phyloP scores from a whole-genome alignment of 2,797 vertebrate genomes.

The Diglossa cyanea region DNA sequence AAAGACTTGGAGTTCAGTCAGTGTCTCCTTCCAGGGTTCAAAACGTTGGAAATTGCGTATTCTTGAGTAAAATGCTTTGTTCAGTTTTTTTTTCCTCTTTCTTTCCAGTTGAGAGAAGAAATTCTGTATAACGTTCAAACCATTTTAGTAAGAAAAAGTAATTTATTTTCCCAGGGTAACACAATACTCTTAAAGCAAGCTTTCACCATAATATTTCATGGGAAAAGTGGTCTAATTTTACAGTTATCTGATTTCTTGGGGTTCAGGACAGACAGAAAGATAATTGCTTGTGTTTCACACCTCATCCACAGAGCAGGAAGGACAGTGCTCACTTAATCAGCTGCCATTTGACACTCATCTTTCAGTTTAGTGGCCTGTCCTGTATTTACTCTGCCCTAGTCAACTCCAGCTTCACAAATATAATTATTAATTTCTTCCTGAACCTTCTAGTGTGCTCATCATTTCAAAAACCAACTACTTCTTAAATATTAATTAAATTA shows the following conservation, averaged over 20 bases:
- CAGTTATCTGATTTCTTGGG: background rate
- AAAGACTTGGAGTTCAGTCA: background rate
- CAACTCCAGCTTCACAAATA: background rate
- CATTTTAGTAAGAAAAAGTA: background rate
- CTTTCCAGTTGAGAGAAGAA: background rate
- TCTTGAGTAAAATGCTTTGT: background rate
- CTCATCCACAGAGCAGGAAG: background rate
- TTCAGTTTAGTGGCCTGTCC: background rate
- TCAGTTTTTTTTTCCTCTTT: background rate
- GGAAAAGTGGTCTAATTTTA: background rate
- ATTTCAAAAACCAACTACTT: background rate
- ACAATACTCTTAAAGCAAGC: background rate
- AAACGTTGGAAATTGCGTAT: background rate
- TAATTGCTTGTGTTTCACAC: background rate
- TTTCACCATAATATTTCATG: background rate
- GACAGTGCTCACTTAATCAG: background rate
- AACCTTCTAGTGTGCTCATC: background rate
- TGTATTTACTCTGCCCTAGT: background rate
- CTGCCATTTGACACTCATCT: background rate
- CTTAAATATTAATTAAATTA: background rate
- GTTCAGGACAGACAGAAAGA: background rate
- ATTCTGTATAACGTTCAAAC: background rate
- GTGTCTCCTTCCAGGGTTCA: background rate
- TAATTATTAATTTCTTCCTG: background rate
- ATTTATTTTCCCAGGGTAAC: background rate